These are phyloP conservation scores for Protomyctophum bolini DNA, from an alignment of 2,113 vertebrate species.

Conservation along the genomic window DNA sequence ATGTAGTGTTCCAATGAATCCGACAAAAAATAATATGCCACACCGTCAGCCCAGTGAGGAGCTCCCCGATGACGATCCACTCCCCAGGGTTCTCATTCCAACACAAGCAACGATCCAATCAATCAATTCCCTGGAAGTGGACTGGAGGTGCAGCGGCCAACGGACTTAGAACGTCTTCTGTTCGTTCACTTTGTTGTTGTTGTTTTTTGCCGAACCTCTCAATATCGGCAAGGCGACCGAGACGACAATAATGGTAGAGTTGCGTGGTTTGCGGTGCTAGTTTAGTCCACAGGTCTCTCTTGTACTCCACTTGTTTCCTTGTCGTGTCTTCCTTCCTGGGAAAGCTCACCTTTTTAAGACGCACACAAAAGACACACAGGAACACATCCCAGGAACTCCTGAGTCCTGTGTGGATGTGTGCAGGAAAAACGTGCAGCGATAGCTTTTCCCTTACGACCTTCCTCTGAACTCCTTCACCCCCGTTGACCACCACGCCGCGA, in stretches of 20 bases:
- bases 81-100: slow-evolving; percentile 53
- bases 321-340: slow-evolving; percentile 26
- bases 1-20: slow-evolving; percentile 18
- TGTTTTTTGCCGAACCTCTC: slow-evolving; percentile 28
- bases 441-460: slow-evolving; percentile 67
- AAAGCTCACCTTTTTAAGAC: slow-evolving; percentile 46
- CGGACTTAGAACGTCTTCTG: slow-evolving; percentile 11
- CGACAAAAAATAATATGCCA: slow-evolving; percentile 34
- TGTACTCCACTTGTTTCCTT: slow-evolving; percentile 18
- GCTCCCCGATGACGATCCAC: slow-evolving; percentile 50
- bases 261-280: not conserved
- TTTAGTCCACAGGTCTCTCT: slow-evolving; percentile 63
- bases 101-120: slow-evolving; percentile 21
- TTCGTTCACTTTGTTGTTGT: slow-evolving; percentile 11
- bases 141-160: not conserved
- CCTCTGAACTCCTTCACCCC: slow-evolving; percentile 74
- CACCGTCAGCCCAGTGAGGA: slow-evolving; percentile 36
- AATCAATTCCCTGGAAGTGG: slow-evolving; percentile 1
- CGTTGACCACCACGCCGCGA: slow-evolving; percentile 61
- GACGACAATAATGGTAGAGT: not conserved
- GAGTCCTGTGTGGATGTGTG: slow-evolving; percentile 35
- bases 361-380: slow-evolving; percentile 31
- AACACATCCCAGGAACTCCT: slow-evolving; percentile 71
- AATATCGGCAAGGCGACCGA: slow-evolving; percentile 14
- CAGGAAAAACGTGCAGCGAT: slow-evolving; percentile 57